Percentiles rank a stretch among this genome's conserved stretches.
These are phyloP conservation scores for Eulacestoma nigropectus DNA, from an alignment of 2,113 vertebrate species.

Conservation along the genomic window DNA sequence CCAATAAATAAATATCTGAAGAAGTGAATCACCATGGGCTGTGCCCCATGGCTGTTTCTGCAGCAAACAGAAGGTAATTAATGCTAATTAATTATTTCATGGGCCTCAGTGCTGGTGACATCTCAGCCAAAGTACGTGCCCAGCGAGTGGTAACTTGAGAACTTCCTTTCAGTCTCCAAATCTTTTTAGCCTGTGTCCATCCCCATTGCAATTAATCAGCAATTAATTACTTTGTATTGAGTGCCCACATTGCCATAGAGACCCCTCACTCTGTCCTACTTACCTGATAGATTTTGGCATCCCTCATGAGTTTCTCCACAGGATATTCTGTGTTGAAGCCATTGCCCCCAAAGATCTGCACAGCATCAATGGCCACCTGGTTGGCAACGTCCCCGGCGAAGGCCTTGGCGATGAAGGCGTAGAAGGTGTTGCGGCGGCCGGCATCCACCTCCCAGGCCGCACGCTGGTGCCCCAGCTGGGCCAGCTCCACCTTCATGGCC, in stretches of 20 bases:
- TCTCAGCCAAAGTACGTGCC: neutral
- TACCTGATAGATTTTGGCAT: neutral
- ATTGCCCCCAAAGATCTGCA: neutral
- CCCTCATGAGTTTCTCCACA: neutral
- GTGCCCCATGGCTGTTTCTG: neutral
- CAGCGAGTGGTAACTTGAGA: neutral
- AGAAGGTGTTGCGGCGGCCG: neutral
- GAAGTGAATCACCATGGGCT: neutral
- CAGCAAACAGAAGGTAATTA: neutral
- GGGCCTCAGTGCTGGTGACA: neutral
- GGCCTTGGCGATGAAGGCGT: neutral
- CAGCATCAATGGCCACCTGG: neutral
- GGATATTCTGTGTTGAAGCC: neutral
- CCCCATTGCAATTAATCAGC: neutral
- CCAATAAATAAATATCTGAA: neutral
- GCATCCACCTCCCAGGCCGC: neutral
- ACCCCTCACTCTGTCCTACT: neutral
- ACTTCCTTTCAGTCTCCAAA: neutral
- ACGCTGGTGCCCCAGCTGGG: neutral
- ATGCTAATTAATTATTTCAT: neutral
- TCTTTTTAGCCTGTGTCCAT: neutral
- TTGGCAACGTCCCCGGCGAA: neutral
- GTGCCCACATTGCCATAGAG: fast-evolving
- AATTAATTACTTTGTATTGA: neutral
- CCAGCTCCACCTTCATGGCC: neutral